phyloP scores from a whole-genome alignment of 2,888 invertebrate species.

The Alloplasta piceator region DNA sequence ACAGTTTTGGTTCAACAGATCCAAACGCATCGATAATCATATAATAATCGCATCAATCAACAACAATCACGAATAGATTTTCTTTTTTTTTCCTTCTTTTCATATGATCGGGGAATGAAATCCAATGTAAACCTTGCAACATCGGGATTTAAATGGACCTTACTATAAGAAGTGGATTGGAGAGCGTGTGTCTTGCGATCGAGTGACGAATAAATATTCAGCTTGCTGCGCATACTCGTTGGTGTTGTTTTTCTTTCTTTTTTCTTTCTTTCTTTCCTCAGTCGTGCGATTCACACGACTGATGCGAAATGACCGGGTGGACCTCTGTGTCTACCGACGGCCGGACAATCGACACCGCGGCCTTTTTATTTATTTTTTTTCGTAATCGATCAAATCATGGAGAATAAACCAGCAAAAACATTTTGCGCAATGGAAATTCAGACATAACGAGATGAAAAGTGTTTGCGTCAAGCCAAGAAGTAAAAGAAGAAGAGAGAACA shows the following conservation, averaged over 20 bases:
- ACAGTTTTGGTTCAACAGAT: slow-evolving; percentile 71
- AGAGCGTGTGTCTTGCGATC: slow-evolving; percentile 76
- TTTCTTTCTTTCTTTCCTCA: slow-evolving; percentile 7
- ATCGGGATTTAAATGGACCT: slow-evolving; percentile 73
- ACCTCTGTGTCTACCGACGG: slow-evolving; percentile 24
- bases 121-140: slow-evolving; percentile 82
- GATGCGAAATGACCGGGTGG: slow-evolving; percentile 68
- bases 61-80: slow-evolving; percentile 65
- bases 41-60: slow-evolving; percentile 68
- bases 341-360: too few relatives aligned
- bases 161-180: slow-evolving; percentile 83
- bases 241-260: slow-evolving; percentile 49
- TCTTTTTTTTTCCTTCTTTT: slow-evolving; percentile 47
- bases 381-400: slow-evolving; percentile 38
- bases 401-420: slow-evolving; percentile 50
- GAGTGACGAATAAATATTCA: slow-evolving; percentile 50
- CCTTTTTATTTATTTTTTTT: slow-evolving; percentile 24
- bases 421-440: slow-evolving; percentile 55
- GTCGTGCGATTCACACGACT: slow-evolving; percentile 23
- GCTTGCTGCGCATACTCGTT: slow-evolving; percentile 67
- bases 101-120: slow-evolving; percentile 70
- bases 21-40: slow-evolving; percentile 69
- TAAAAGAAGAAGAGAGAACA: slow-evolving; percentile 20
- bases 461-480: slow-evolving; percentile 66
- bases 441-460: slow-evolving; percentile 56